A percentile compares a stretch with the other conserved stretches of the same genome.
These are phyloP conservation scores for Sebastes itinus DNA, from an alignment of 2,797 vertebrate genomes.

Conservation along the genomic window DNA sequence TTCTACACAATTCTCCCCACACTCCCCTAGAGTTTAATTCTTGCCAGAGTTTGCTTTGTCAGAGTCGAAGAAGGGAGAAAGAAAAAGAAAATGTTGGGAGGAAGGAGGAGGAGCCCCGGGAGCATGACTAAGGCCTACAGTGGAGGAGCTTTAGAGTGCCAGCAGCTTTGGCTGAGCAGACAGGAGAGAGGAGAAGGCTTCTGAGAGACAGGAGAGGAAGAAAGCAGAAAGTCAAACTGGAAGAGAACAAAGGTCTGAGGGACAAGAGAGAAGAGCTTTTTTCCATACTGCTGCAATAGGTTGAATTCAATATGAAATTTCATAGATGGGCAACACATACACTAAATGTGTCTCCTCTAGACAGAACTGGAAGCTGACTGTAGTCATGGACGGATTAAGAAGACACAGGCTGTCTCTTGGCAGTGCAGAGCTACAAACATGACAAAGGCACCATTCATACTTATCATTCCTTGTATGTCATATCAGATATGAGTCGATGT, in stretches of 20 bases:
- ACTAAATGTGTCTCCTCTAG: not conserved
- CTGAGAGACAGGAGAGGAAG: not conserved
- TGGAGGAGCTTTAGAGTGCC: conserved; percentile 39
- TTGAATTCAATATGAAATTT: not conserved
- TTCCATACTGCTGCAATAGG: not conserved
- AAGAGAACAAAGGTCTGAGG: not conserved
- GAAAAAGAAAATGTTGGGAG: not conserved
- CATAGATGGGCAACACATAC: not conserved
- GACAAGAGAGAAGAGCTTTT: not conserved
- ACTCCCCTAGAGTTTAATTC: not conserved
- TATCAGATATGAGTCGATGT: not conserved
- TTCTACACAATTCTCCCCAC: not conserved
- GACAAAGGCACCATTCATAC: conserved; percentile 4
- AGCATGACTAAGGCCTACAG: conserved; percentile 49
- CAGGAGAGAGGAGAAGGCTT: conserved; percentile 30
- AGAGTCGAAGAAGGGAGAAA: not conserved
- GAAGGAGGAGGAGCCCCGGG: not conserved
- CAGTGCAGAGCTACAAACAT: not conserved
- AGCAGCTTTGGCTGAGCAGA: conserved; percentile 40
- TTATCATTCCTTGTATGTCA: not conserved
- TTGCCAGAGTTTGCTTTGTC: not conserved
- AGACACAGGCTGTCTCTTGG: not conserved
- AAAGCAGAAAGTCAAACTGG: not conserved
- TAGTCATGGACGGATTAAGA: not conserved
- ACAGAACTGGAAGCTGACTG: no score